Conservation (phyloP, 2,888 invertebrate species). For the Heteromyza rotundicornis region DNA sequence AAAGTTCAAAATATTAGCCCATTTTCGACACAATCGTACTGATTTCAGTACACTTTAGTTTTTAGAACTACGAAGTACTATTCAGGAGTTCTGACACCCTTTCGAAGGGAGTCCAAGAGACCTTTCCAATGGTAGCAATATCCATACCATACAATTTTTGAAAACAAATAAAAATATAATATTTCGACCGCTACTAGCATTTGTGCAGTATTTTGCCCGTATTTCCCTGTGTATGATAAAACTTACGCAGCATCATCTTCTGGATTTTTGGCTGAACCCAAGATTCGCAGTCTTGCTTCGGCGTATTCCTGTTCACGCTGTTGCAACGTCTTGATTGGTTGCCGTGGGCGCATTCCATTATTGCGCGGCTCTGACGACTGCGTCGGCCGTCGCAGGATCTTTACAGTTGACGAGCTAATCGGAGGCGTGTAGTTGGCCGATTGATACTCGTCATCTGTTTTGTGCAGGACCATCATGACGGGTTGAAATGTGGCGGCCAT, state of each 20-base stretch:
- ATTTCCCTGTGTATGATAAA: no score
- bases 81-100: no score
- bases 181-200: no score
- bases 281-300: conserved; percentile 86
- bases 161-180: no score
- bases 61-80: no score
- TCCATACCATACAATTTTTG: not conserved
- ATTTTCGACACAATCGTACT: no score
- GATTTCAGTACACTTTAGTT: no score
- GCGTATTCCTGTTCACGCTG: conserved; percentile 95
- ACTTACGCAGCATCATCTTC: conserved; percentile 72
- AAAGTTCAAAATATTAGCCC: no score
- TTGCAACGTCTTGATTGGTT: conserved; percentile 82
- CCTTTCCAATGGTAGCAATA: no score
- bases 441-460: conserved; percentile 79
- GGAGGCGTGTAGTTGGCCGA: conserved; percentile 68
- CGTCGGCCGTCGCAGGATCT: conserved; percentile 80
- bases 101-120: no score
- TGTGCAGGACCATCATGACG: conserved; percentile 75
- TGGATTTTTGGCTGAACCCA: conserved; percentile 84
- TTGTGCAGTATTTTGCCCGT: no score
- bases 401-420: conserved; percentile 71
- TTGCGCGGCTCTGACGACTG: conserved; percentile 67
- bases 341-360: conserved; percentile 72
- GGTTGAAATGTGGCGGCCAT: conserved; percentile 57